phyloP scores from a whole-genome alignment of 2,797 vertebrate genomes.

The Manis pentadactyla region DNA sequence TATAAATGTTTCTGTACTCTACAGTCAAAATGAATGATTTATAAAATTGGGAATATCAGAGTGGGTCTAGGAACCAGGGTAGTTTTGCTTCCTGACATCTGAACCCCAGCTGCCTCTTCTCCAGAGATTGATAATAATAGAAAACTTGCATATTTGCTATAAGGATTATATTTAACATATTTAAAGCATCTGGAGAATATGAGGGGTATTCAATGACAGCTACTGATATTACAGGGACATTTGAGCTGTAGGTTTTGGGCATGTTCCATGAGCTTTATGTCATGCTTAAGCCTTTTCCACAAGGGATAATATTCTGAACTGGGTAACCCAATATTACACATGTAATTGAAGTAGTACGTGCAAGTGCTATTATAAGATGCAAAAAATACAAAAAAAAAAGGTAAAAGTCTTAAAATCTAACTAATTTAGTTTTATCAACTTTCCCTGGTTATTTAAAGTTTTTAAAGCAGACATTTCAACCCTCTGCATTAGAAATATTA shows the following conservation, averaged over 20 bases:
- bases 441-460: background rate
- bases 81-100: background rate
- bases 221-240: constrained; percentile 54
- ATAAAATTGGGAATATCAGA: background rate
- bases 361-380: background rate
- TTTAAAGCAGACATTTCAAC: constrained; percentile 35
- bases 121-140: background rate
- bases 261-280: constrained; percentile 44
- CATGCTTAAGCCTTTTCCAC: constrained; percentile 57
- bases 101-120: background rate
- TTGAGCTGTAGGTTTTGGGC: constrained; percentile 40
- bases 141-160: background rate
- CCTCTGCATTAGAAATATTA: background rate
- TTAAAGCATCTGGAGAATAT: constrained; percentile 62
- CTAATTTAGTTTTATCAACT: background rate
- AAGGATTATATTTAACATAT: constrained; percentile 58
- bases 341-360: background rate
- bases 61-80: background rate
- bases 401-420: background rate
- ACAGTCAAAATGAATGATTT: background rate
- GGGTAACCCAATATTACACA: background rate
- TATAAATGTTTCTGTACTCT: background rate
- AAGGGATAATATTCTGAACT: constrained; percentile 59
- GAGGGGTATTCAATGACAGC: constrained; percentile 41
- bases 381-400: constrained; percentile 49